phyloP scores from a whole-genome alignment of 2,113 vertebrate species.

The Turdus rufiventris region DNA sequence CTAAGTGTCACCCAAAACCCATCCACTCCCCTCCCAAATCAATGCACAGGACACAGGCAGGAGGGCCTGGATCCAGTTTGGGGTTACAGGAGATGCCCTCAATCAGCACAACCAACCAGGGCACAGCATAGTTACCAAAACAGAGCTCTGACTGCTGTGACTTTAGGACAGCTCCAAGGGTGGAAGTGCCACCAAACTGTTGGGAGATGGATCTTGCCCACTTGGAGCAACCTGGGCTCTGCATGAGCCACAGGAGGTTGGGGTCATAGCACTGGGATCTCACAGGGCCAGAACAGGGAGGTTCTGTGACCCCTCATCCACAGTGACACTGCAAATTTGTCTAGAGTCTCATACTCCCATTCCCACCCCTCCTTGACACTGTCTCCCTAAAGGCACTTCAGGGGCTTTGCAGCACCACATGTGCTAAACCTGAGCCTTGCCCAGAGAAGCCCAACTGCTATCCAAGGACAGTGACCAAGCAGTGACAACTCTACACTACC shows the following conservation, averaged over 20 bases:
- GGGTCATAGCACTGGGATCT: not conserved
- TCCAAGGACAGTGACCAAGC: not conserved
- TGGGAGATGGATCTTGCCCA: not conserved
- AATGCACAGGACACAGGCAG: fast-evolving
- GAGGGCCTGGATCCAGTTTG: not conserved
- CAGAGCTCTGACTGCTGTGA: not conserved
- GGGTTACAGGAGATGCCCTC: not conserved
- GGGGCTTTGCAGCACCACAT: not conserved
- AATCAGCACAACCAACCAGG: not conserved
- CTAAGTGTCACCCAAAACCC: not conserved
- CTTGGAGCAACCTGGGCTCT: not conserved
- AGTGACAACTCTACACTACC: not conserved
- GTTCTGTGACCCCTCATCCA: too few species aligned
- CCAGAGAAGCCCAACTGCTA: not conserved
- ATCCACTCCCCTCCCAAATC: too few species aligned
- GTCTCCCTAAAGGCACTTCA: not conserved
- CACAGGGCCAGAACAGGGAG: not conserved
- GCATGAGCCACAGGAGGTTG: not conserved
- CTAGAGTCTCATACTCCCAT: fast-evolving
- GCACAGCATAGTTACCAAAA: not conserved
- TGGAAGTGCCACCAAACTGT: fast-evolving
- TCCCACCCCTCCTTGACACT: too few species aligned
- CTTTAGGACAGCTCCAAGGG: not conserved
- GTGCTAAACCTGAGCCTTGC: not conserved
- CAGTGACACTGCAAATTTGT: not conserved